Base-by-base conservation (phyloP, 2,113 vertebrate species). In the Perccottus glenii region DNA sequence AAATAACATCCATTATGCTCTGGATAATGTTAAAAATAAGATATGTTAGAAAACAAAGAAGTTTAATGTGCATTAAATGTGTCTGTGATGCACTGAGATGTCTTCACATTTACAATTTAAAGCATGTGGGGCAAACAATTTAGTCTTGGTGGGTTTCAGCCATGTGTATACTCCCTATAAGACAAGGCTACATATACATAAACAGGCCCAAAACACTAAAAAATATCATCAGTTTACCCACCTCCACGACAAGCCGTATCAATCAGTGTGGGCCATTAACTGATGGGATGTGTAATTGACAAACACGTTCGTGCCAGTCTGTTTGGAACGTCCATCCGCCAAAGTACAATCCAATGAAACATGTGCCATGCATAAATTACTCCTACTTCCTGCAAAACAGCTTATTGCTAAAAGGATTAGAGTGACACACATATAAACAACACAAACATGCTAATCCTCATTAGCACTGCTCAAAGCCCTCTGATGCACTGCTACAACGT, bases 401-500 rank as follows among this genome's bases (percentile, higher is more conserved):
- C 88, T 90, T 89, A 91, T 83, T 86, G 82, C 83, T 91, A 90
- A 93, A 89, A 84, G 90, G 91, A 93, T 93, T 93, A 92, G 70
- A 70, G 84, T 78, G 85, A 91, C 87, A 92, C 85, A 91, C 88
- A 88, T 88, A 89, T 90, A 92, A 91, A 90, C 90, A 90, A 89
- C 90, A 90, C 90, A 91, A 92, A 92, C 89, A 92, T 88, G 86
- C 77, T 92, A 92, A 93, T 93, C 91, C 91, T 90, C 88, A 89
- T 90, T 92, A 92, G 91, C 86, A 82, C 86, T 84, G 85, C 81
- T 84, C 87, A 91, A 89, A 90, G 88, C 87, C 77, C 82, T 84
- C 80, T 77, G 83, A 88, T 89, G 85, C 81, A 71, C 61, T 48
- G 75, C 67, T 64, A 61, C 60, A 51, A 75, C 77, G 64, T 9